Conservation (phyloP, 2,797 vertebrate genomes). For the Alfaro cultratus region DNA sequence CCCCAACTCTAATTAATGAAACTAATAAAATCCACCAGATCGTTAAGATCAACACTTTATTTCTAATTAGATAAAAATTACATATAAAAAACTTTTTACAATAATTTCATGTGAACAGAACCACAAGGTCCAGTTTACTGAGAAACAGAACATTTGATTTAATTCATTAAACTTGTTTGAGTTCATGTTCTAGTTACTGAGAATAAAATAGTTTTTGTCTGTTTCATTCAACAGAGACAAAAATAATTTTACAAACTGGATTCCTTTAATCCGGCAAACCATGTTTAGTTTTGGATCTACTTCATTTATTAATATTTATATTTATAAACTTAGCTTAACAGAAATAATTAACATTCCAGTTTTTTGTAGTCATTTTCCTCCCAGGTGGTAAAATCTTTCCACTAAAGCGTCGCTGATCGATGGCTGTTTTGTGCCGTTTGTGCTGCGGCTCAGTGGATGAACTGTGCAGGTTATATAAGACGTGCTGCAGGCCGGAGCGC, state of each 20-base stretch:
- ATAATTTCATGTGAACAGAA: neutral
- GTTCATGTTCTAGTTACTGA: neutral
- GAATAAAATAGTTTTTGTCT: neutral
- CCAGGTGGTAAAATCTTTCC: neutral
- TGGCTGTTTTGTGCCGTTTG: neutral
- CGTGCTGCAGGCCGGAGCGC: neutral
- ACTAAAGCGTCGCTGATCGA: neutral
- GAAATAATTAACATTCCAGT: neutral
- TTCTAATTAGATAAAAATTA: neutral
- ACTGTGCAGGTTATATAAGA: neutral
- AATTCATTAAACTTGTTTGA: neutral
- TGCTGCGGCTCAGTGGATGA: neutral
- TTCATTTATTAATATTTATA: neutral
- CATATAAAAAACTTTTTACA: neutral
- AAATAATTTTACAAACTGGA: neutral
- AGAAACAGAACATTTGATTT: neutral
- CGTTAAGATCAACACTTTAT: neutral
- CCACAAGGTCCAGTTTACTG: no score
- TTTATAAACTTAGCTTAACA: neutral
- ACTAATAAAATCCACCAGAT: neutral
- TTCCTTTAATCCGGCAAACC: neutral
- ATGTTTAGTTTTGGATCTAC: neutral
- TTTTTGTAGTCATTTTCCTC: neutral
- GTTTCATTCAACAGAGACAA: neutral
- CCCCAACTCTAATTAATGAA: neutral